phyloP scores from a whole-genome alignment of 2,888 invertebrate genomes.

The Apocheima hispidaria region DNA sequence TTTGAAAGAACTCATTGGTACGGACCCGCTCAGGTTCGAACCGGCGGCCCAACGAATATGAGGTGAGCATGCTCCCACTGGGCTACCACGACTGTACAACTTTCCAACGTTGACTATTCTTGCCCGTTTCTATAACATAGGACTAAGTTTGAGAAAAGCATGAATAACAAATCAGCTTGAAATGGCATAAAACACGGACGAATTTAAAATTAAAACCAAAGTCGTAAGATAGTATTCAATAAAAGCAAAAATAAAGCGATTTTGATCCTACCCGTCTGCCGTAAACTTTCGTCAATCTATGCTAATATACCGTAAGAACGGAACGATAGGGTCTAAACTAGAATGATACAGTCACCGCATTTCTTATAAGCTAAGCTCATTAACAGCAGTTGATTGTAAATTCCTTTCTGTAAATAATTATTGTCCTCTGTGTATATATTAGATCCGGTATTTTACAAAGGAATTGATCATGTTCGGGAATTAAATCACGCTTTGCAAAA shows the following conservation, averaged over 20 bases:
- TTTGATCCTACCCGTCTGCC: background rate
- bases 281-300: background rate
- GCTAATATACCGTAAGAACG: background rate
- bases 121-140: too few species aligned
- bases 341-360: background rate
- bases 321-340: background rate
- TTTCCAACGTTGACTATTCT: too few species aligned
- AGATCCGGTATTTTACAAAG: conserved; percentile 30
- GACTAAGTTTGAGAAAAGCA: too few species aligned
- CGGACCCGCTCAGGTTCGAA: too few species aligned
- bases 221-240: background rate
- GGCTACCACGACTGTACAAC: too few species aligned
- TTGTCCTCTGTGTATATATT: background rate
- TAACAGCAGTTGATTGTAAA: conserved; percentile 9
- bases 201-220: too few species aligned
- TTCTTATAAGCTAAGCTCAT: background rate
- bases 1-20: too few species aligned
- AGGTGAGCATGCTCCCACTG: too few species aligned
- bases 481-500: conserved; percentile 33
- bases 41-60: too few species aligned
- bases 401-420: conserved; percentile 17
- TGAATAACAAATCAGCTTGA: too few species aligned
- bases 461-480: conserved; percentile 33
- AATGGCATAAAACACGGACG: too few species aligned
- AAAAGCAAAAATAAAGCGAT: background rate